phyloP scores from a whole-genome alignment of 2,113 vertebrate genomes.

The Delphinus delphis region DNA sequence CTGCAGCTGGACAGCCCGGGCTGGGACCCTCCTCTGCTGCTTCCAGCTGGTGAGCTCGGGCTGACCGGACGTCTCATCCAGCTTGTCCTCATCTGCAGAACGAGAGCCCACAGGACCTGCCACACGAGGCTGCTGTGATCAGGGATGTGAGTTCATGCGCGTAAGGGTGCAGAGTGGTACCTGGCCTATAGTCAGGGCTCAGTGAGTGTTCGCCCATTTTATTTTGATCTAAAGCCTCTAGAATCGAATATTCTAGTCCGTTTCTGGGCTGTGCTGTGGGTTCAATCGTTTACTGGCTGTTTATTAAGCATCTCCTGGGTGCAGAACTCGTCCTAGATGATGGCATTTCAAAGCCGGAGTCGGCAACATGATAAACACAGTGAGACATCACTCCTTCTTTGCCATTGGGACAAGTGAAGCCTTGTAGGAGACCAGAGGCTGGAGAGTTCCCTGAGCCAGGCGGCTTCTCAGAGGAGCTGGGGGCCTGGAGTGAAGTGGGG shows the following conservation, averaged over 20 bases:
- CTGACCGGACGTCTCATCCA: fast-evolving
- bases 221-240: not conserved
- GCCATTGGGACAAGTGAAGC: not conserved
- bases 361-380: not conserved
- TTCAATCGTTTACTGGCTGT: not conserved
- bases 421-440: not conserved
- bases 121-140: too few relatives aligned
- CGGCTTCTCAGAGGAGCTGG: not conserved
- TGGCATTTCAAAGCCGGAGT: not conserved
- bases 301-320: not conserved
- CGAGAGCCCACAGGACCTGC: not conserved
- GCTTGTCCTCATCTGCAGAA: not conserved
- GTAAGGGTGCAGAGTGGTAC: fast-evolving
- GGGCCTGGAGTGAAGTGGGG: too few relatives aligned
- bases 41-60: not conserved
- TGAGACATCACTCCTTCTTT: fast-evolving
- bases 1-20: not conserved
- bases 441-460: not conserved
- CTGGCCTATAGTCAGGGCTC: fast-evolving
- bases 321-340: not conserved
- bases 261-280: not conserved
- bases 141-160: fast-evolving
- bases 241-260: not conserved
- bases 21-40: not conserved
- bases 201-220: not conserved